A percentile compares a stretch with the other conserved stretches of the same genome.
Conservation (phyloP, 1,140 invertebrate species). For the Mylabris phalerata region DNA sequence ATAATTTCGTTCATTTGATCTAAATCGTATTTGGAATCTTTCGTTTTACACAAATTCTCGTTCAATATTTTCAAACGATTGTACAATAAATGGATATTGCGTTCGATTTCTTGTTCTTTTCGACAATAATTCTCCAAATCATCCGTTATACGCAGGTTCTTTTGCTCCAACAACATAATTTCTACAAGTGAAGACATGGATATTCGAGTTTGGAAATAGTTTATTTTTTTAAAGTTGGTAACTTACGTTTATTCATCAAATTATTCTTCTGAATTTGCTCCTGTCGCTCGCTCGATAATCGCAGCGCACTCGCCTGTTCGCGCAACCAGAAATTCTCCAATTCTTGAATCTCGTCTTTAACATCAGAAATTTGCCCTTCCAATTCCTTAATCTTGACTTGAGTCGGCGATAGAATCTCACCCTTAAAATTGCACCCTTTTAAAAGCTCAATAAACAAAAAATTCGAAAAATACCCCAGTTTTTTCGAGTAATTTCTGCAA, state of each 20-base stretch:
- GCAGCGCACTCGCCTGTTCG: slow-evolving; percentile 61
- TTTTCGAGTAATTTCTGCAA: too few species aligned
- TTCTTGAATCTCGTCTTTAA: slow-evolving; percentile 52
- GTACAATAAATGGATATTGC: slow-evolving; percentile 52
- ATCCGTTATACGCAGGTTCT: slow-evolving; percentile 59
- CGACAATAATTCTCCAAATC: slow-evolving; percentile 52
- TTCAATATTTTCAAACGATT: slow-evolving; percentile 55
- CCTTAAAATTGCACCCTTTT: too few species aligned
- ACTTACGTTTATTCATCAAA: slow-evolving; percentile 58
- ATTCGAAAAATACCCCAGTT: too few species aligned
- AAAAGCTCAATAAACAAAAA: too few species aligned
- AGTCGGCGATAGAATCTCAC: slow-evolving; percentile 36
- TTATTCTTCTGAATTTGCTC: slow-evolving; percentile 58
- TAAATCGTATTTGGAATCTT: slow-evolving; percentile 51
- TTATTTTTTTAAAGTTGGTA: background rate
- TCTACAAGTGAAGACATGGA: too few species aligned
- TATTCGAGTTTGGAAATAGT: slow-evolving; percentile 3
- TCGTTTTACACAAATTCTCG: slow-evolving; percentile 51
- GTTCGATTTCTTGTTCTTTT: slow-evolving; percentile 50
- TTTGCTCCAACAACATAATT: slow-evolving; percentile 67
- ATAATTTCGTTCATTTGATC: slow-evolving; percentile 53
- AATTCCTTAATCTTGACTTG: slow-evolving; percentile 52
- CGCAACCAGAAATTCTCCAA: slow-evolving; percentile 68
- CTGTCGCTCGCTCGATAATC: slow-evolving; percentile 57
- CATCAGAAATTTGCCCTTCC: slow-evolving; percentile 54